Evolutionary conservation across 2,888 invertebrate species (phyloP).

Genomic region (Pterobdella sp.): DNA sequence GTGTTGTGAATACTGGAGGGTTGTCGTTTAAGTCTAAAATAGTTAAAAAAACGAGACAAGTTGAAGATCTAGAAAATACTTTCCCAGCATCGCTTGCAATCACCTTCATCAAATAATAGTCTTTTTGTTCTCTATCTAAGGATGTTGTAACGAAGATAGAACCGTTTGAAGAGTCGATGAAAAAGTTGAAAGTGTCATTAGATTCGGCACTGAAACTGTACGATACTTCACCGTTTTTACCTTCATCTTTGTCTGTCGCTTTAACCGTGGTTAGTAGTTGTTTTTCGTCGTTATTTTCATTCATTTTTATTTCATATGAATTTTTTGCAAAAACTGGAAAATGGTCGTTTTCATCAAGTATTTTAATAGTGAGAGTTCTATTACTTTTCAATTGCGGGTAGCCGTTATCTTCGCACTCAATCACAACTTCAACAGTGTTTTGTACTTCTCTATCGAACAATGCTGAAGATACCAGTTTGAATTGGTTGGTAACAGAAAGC

Average conservation of each 20-base stretch:
- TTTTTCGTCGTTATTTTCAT: slow-evolving; percentile 28
- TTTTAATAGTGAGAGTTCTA: slow-evolving; percentile 66
- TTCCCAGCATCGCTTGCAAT: slow-evolving; percentile 43
- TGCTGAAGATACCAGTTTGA: slow-evolving; percentile 33
- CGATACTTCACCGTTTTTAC: slow-evolving; percentile 40
- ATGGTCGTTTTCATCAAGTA: slow-evolving; percentile 83
- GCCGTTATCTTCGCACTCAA: slow-evolving; percentile 34
- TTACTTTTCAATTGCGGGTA: slow-evolving; percentile 49
- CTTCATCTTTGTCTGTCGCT: slow-evolving; percentile 39
- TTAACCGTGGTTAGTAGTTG: slow-evolving; percentile 24
- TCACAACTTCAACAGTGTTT: slow-evolving; percentile 21
- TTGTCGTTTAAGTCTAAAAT: slow-evolving; percentile 45
- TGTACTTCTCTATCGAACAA: slow-evolving; percentile 33
- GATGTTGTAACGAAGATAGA: slow-evolving; percentile 27
- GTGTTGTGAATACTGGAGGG: slow-evolving; percentile 40
- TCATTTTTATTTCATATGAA: slow-evolving; percentile 17
- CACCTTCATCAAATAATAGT: slow-evolving; percentile 40
- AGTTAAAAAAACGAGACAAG: slow-evolving; percentile 40
- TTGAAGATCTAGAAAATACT: slow-evolving; percentile 39
- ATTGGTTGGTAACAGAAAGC: slow-evolving; percentile 27
- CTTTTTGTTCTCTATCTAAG: slow-evolving; percentile 35
- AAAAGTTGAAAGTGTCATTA: background rate
- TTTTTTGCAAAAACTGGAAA: slow-evolving; percentile 65
- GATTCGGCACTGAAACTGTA: slow-evolving; percentile 29
- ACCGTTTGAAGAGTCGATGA: slow-evolving; percentile 24